Conservation (phyloP, 2,888 invertebrate genomes). For the Callyntrura sp. region DNA sequence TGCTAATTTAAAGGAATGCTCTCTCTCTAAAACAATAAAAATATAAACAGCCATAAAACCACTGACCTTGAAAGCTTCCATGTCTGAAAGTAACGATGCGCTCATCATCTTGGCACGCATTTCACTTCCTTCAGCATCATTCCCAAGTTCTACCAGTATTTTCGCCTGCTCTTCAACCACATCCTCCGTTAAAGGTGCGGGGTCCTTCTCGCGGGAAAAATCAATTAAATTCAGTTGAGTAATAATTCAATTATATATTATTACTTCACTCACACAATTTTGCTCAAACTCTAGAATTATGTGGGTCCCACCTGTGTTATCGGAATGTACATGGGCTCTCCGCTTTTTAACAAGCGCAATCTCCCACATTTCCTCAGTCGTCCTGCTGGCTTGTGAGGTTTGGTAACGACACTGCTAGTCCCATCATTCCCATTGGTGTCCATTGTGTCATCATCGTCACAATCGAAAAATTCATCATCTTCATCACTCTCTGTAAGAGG, state of each 20-base stretch:
- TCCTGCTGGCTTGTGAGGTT: constrained; percentile 90
- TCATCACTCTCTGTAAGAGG: constrained; percentile 85
- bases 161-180: constrained; percentile 97
- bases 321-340: constrained; percentile 92
- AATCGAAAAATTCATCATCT: constrained; percentile 91
- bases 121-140: constrained; percentile 93
- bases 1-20: too few species aligned
- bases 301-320: constrained; percentile 89
- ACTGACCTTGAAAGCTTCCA: constrained; percentile 97
- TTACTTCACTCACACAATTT: too few species aligned
- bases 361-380: constrained; percentile 90
- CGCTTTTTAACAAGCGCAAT: constrained; percentile 89
- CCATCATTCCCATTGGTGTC: constrained; percentile 80
- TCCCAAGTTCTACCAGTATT: constrained; percentile 94
- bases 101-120: constrained; percentile 97
- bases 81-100: constrained; percentile 97
- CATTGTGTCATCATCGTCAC: constrained; percentile 86
- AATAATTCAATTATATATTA: too few species aligned
- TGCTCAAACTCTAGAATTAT: too few species aligned
- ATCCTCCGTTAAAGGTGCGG: constrained; percentile 98
- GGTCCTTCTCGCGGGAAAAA: constrained; percentile 89
- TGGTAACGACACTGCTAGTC: too few species aligned
- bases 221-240: too few species aligned
- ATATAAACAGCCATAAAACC: constrained; percentile 1
- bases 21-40: too few species aligned